Percentiles rank a stretch among this genome's conserved stretches.
phyloP scores from a whole-genome alignment of 1,140 invertebrate genomes.

The Protaetia brevitarsis region DNA sequence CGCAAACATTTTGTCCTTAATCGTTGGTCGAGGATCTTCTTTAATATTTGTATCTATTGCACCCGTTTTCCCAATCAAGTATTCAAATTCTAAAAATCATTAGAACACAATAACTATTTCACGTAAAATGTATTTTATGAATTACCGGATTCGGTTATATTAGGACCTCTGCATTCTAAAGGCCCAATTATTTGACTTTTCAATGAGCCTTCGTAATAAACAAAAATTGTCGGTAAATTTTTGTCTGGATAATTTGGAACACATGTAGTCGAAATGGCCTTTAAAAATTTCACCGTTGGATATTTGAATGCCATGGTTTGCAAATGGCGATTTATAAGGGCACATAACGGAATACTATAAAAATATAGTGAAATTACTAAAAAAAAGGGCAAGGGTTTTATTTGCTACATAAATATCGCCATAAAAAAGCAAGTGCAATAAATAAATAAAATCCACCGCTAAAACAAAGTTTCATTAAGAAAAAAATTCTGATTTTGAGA shows the following conservation, averaged over 20 bases:
- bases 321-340: slow-evolving; percentile 85
- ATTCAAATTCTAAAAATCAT: slow-evolving; percentile 79
- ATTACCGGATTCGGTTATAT: slow-evolving; percentile 73
- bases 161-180: slow-evolving; percentile 75
- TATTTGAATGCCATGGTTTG: slow-evolving; percentile 75
- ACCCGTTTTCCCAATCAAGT: slow-evolving; percentile 77
- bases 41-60: slow-evolving; percentile 80
- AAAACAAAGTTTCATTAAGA: too few relatives aligned
- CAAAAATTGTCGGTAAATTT: slow-evolving; percentile 91
- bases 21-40: slow-evolving; percentile 74
- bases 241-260: slow-evolving; percentile 95
- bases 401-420: too few relatives aligned
- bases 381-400: too few relatives aligned
- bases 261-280: slow-evolving; percentile 89
- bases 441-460: too few relatives aligned
- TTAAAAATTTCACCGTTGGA: slow-evolving; percentile 87
- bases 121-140: slow-evolving; percentile 18
- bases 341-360: slow-evolving; percentile 87
- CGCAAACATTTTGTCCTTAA: slow-evolving; percentile 65
- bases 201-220: slow-evolving; percentile 89
- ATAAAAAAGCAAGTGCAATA: too few relatives aligned
- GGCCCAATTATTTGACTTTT: slow-evolving; percentile 86
- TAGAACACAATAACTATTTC: slow-evolving; percentile 8
- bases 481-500: too few relatives aligned
- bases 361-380: too few relatives aligned